Evolutionary conservation across 2,888 invertebrate genomes (phyloP).

Genomic region (Microplitis deprimator): DNA sequence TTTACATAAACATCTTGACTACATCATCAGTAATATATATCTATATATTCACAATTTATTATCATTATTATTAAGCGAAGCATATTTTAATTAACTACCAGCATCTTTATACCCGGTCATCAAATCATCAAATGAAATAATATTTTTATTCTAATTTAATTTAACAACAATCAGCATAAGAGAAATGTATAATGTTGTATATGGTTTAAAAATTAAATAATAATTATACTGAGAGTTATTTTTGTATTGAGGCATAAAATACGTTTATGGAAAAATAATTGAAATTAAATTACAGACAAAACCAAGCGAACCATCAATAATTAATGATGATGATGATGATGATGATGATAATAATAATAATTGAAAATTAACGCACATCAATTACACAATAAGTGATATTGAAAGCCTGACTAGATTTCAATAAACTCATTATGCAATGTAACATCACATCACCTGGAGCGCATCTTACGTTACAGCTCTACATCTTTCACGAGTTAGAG

Average conservation of each 20-base stretch:
- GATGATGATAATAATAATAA: conserved; percentile 9
- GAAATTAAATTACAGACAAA: neutral
- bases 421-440: conserved; percentile 42
- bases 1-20: conserved; percentile 9
- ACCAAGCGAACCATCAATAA: neutral
- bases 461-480: conserved; percentile 63
- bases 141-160: neutral
- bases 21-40: conserved; percentile 2
- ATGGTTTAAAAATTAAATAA: neutral
- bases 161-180: neutral
- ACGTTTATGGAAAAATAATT: conserved; percentile 1
- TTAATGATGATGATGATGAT: conserved; percentile 14
- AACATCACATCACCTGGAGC: conserved; percentile 45
- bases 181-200: neutral
- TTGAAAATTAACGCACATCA: conserved; percentile 17
- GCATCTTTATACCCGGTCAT: neutral
- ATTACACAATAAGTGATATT: conserved; percentile 36
- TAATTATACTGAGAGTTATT: neutral
- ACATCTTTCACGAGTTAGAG: conserved; percentile 63
- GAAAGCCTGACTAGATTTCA: conserved; percentile 35
- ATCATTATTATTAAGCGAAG: conserved; percentile 10
- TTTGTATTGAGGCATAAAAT: neutral
- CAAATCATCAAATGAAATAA: neutral
- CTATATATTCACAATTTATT: conserved; percentile 14
- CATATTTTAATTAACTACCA: conserved; percentile 17